phyloP scores from a whole-genome alignment of 2,888 invertebrate species.

The Neocrepidodera transversa region DNA sequence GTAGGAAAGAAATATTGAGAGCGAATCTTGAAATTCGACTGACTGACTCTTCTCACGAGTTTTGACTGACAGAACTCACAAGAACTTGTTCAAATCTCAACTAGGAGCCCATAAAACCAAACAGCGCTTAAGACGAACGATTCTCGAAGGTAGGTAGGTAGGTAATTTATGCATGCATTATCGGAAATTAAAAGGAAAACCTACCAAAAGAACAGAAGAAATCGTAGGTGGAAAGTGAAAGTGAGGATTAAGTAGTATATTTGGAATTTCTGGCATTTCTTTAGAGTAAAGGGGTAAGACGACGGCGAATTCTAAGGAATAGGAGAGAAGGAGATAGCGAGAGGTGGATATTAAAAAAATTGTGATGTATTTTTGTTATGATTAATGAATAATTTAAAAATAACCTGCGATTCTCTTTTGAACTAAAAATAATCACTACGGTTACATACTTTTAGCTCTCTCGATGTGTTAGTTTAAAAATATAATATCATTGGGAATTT shows the following conservation, averaged over 20 bases:
- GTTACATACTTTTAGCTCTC: no score
- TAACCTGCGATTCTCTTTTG: no score
- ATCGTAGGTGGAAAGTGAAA: constrained; percentile 37
- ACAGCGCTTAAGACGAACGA: constrained; percentile 13
- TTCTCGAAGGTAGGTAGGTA: constrained; percentile 19
- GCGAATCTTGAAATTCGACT: no score
- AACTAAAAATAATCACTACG: no score
- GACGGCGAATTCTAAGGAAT: constrained; percentile 55
- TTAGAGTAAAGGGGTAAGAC: constrained; percentile 59
- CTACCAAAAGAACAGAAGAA: constrained; percentile 53
- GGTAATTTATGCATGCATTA: constrained; percentile 58
- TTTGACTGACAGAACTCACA: constrained; percentile 56
- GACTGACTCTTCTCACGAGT: no score
- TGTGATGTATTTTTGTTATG: no score
- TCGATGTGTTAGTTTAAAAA: no score
- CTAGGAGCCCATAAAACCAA: constrained; percentile 42
- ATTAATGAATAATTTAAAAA: no score
- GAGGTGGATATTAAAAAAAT: constrained; percentile 20
- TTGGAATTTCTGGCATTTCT: constrained; percentile 50
- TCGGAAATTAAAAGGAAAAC: constrained; percentile 55
- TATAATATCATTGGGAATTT: no score
- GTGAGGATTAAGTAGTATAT: constrained; percentile 23
- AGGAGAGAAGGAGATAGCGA: constrained; percentile 50
- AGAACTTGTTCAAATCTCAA: constrained; percentile 40
- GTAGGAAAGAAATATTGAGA: no score